Percentiles rank a stretch among this genome's conserved stretches.
Evolutionary conservation across 2,888 invertebrate genomes (phyloP).

Genomic region (Tanypteryx hageni): DNA sequence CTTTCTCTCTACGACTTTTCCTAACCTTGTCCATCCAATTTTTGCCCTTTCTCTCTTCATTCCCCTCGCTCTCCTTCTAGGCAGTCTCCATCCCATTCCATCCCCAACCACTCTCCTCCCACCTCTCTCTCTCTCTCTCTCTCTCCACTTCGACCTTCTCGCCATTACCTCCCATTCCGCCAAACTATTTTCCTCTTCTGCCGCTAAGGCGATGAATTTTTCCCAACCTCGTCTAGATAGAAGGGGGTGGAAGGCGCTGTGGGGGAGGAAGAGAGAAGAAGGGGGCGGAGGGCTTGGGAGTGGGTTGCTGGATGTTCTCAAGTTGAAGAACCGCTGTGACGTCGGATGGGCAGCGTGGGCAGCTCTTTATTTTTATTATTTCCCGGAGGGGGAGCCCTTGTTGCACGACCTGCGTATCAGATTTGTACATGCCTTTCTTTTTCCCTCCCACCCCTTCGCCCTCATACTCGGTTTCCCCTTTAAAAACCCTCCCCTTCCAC

Average conservation of each 20-base stretch:
- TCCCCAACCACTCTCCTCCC: neutral
- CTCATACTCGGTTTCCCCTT: neutral
- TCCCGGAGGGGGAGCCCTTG: neutral
- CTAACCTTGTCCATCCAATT: too few relatives aligned
- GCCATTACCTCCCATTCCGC: neutral
- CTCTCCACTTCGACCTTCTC: neutral
- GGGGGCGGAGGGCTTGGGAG: neutral
- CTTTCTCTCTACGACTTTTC: too few relatives aligned
- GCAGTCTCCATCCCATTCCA: too few relatives aligned
- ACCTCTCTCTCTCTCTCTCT: neutral
- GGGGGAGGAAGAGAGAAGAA: neutral
- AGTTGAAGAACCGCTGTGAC: slow-evolving; percentile 11
- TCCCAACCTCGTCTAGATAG: neutral
- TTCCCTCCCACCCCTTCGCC: neutral
- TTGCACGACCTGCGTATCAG: slow-evolving; percentile 43
- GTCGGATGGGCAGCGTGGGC: neutral
- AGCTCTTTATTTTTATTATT: slow-evolving; percentile 22
- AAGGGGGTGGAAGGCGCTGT: too few relatives aligned
- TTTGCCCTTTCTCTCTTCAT: too few relatives aligned
- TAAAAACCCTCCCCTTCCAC: neutral
- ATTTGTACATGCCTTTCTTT: slow-evolving; percentile 42
- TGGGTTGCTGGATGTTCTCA: neutral
- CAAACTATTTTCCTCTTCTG: neutral
- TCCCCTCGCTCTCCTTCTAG: too few relatives aligned
- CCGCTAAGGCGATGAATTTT: neutral